Evolutionary conservation across 2,888 invertebrate genomes (phyloP).

Genomic region (Pachymerium ferrugineum): DNA sequence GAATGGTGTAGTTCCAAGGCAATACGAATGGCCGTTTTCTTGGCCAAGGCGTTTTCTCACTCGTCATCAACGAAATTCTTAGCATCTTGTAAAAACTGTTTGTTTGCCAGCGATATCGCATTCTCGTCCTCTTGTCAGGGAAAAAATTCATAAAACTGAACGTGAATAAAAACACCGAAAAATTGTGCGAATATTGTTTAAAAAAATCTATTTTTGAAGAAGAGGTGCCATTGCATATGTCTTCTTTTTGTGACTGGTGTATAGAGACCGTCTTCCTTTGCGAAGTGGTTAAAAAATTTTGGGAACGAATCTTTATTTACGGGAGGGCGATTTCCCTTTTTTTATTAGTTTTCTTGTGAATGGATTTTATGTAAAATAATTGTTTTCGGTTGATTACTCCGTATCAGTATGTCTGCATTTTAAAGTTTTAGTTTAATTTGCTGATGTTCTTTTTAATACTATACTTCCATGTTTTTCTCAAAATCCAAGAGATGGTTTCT

Average conservation of each 20-base stretch:
- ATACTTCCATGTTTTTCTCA: too few relatives aligned
- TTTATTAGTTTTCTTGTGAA: too few relatives aligned
- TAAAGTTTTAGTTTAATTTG: too few relatives aligned
- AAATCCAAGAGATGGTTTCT: too few relatives aligned
- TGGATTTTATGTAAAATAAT: too few relatives aligned
- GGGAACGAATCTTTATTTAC: too few relatives aligned
- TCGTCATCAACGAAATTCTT: conserved; percentile 36
- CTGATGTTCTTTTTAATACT: too few relatives aligned
- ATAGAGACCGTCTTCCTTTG: neutral
- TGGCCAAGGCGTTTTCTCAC: conserved; percentile 39
- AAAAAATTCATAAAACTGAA: neutral
- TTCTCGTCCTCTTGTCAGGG: neutral
- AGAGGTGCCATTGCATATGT: neutral
- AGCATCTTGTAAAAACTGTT: too few relatives aligned
- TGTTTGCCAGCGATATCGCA: neutral
- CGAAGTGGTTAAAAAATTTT: neutral
- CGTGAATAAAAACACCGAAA: too few relatives aligned
- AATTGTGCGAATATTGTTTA: neutral
- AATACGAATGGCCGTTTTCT: conserved; percentile 81
- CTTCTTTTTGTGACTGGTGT: neutral
- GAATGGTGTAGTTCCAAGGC: conserved; percentile 73
- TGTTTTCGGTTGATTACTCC: too few relatives aligned
- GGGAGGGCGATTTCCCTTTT: too few relatives aligned
- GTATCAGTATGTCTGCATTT: too few relatives aligned
- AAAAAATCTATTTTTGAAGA: neutral